Conservation (phyloP, 2,797 vertebrate genomes). For the Oryzias dopingdopingensis region DNA sequence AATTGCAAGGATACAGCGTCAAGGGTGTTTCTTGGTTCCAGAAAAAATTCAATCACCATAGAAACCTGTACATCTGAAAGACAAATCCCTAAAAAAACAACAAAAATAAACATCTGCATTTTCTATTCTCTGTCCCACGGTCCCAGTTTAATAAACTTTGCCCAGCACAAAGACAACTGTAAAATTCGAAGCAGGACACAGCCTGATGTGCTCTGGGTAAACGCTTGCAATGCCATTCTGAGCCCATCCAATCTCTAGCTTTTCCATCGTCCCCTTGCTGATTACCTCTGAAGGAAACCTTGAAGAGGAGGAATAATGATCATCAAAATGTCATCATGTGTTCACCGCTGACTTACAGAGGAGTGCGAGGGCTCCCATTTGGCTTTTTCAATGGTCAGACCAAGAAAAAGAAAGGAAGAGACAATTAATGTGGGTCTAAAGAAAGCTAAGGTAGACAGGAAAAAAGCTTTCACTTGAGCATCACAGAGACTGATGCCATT, state of each 20-base stretch:
- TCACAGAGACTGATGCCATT: slow-evolving; percentile 4
- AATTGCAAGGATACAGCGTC: slow-evolving; percentile 7
- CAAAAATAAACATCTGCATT: slow-evolving; percentile 53
- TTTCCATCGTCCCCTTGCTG: slow-evolving; percentile 22
- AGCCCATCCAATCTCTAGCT: slow-evolving; percentile 18
- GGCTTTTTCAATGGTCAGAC: slow-evolving; percentile 7
- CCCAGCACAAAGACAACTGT: slow-evolving; percentile 23
- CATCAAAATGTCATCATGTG: slow-evolving; percentile 42
- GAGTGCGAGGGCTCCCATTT: slow-evolving; percentile 19
- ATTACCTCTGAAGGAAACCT: slow-evolving; percentile 40
- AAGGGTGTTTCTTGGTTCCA: slow-evolving; percentile 26
- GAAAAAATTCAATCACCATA: slow-evolving; percentile 11
- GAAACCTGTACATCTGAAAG: slow-evolving; percentile 26
- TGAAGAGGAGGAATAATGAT: slow-evolving; percentile 44
- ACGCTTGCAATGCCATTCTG: slow-evolving; percentile 21
- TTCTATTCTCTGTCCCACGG: slow-evolving; percentile 45
- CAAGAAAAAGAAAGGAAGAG: slow-evolving; percentile 22
- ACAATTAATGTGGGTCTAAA: slow-evolving; percentile 8
- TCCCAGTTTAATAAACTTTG: slow-evolving; percentile 56
- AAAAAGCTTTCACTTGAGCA: background rate
- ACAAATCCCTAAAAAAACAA: slow-evolving; percentile 2
- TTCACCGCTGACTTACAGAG: slow-evolving; percentile 19
- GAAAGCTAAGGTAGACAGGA: slow-evolving; percentile 2
- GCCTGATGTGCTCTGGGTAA: slow-evolving; percentile 31
- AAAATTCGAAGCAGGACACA: slow-evolving; percentile 33